Evolutionary conservation across 2,888 invertebrate species (phyloP).

Genomic region (Rhimphoctona megacephalus): DNA sequence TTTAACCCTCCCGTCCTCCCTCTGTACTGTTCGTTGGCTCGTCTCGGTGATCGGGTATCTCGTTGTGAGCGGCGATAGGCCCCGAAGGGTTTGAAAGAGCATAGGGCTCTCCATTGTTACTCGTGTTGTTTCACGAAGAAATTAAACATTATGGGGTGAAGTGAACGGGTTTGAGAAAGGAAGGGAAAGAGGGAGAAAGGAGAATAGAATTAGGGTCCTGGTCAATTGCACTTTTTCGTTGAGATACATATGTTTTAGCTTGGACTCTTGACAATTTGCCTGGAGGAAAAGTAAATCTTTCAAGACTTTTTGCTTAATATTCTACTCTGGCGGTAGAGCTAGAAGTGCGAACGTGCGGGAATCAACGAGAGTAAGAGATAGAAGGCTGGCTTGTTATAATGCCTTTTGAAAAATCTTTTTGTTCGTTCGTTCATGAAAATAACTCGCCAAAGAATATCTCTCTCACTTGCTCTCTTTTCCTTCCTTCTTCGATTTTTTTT

Average conservation of each 20-base stretch:
- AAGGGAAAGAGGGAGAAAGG: constrained; percentile 28
- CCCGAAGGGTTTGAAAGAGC: constrained; percentile 47
- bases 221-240: constrained; percentile 61
- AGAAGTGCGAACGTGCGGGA: constrained; percentile 50
- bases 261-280: constrained; percentile 38
- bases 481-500: background rate
- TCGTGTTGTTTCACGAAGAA: constrained; percentile 51
- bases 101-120: constrained; percentile 34
- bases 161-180: constrained; percentile 34
- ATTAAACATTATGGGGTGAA: constrained; percentile 61
- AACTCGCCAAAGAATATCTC: constrained; percentile 19
- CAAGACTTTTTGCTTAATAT: constrained; percentile 29
- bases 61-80: constrained; percentile 24
- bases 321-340: constrained; percentile 15
- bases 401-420: constrained; percentile 48
- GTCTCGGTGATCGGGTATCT: constrained; percentile 36
- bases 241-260: background rate
- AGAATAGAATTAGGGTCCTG: constrained; percentile 48
- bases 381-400: constrained; percentile 27
- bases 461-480: background rate
- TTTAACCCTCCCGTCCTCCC: constrained; percentile 5
- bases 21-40: constrained; percentile 1
- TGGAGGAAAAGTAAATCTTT: constrained; percentile 30
- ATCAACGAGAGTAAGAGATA: constrained; percentile 40
- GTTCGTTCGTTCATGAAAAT: constrained; percentile 34